Evolutionary conservation across 2,797 vertebrate genomes (phyloP).

Genomic region (Vultur gryphus): DNA sequence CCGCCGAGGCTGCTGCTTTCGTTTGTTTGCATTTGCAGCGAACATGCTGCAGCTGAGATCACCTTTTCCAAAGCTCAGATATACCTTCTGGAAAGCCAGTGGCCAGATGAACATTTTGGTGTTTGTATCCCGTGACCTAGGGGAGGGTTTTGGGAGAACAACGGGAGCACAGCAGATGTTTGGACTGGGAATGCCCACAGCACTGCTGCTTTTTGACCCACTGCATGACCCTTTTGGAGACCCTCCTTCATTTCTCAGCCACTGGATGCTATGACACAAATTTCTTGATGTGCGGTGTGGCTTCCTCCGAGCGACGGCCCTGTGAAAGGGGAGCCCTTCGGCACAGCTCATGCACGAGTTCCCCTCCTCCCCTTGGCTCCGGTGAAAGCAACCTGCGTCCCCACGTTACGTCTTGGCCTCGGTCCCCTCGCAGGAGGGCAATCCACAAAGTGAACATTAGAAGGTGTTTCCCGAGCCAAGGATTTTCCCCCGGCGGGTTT

Average conservation of each 20-base stretch:
- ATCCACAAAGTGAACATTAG: neutral
- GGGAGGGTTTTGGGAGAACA: neutral
- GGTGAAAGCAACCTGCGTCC: neutral
- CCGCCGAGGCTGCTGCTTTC: neutral
- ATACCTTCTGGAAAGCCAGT: neutral
- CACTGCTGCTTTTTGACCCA: neutral
- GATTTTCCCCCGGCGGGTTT: neutral
- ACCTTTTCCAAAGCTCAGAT: neutral
- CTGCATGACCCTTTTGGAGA: neutral
- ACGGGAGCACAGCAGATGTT: neutral
- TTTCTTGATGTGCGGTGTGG: accelerated
- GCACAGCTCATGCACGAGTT: neutral
- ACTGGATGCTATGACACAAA: neutral
- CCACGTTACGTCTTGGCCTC: neutral
- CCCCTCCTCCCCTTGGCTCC: neutral
- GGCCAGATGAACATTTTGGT: neutral
- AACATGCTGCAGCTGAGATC: neutral
- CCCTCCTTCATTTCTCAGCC: neutral
- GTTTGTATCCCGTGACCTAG: neutral
- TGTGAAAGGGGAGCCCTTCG: neutral
- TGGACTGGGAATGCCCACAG: neutral
- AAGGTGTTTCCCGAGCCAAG: neutral
- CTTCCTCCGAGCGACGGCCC: accelerated
- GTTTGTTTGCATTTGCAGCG: neutral
- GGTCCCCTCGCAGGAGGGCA: neutral